Evolutionary conservation across 2,797 vertebrate species (phyloP).

Genomic region (Myotis vivesi): DNA sequence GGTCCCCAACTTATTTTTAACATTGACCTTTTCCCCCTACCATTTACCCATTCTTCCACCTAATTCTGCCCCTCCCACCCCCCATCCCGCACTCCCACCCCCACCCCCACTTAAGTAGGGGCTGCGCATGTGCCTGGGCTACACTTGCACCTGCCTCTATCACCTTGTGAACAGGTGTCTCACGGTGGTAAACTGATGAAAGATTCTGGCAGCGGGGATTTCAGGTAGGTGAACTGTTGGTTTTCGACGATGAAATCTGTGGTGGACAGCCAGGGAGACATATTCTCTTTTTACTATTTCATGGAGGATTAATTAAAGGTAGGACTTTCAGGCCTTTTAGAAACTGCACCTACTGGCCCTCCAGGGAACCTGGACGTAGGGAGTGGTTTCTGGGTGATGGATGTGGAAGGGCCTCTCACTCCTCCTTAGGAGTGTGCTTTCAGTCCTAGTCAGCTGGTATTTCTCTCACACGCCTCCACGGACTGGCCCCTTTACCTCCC

Average conservation of each 20-base stretch:
- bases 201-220: background rate
- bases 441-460: background rate
- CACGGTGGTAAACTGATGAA: background rate
- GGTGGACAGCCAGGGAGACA: background rate
- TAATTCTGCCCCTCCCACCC: background rate
- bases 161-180: background rate
- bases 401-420: accelerated
- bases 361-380: background rate
- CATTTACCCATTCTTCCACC: no score
- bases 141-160: accelerated
- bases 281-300: background rate
- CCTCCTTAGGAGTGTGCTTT: background rate
- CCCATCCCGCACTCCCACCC: background rate
- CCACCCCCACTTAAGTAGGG: background rate
- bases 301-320: background rate
- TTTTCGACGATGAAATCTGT: background rate
- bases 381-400: background rate
- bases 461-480: accelerated
- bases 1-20: background rate
- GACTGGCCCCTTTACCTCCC: no score
- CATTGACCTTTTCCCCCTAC: background rate
- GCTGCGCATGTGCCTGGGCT: accelerated
- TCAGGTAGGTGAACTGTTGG: background rate
- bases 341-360: background rate
- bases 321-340: background rate